Base-by-base conservation (phyloP, 1,140 invertebrate species). In the Myzus persicae region DNA sequence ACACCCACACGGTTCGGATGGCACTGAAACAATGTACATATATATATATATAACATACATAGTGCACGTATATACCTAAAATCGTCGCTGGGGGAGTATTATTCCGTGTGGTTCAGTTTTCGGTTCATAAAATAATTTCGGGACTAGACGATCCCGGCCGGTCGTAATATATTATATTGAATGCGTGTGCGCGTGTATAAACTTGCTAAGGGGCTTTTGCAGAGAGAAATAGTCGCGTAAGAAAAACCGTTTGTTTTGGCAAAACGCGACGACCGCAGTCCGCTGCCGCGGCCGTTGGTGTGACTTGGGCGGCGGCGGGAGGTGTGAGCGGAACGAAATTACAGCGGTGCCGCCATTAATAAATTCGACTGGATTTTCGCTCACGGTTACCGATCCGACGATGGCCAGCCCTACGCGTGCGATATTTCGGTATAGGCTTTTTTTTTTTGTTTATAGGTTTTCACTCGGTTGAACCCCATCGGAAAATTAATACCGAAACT, bases 201-300 rank as follows among this genome's bases (percentile, higher is more conserved):
- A 51, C 82, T 84, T 24, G 87, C 46, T 22, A 88, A 88, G 31
- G 44, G 87, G n/a, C n/a, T 46, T 20, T n/a, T 24, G 46, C 18
- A 36, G 44, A 2, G 22, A 89, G 48, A 26, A 51, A 38, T 24
- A 51, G 36, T 54, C 46, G 36, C 36, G 46, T 89, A 54, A 89
- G 88, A 89, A 89, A 54, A 89, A 51, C 88, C 48, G 87, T 88
- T 88, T 51, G 87, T 89, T 89, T 89, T 51, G n/a, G 87, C 87
- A 89, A 89, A 89, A 89, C 46, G 6, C 44, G 44, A 85, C 84
- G 84, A 87, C n/a, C 42, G 24, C 82, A 40, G 36, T 89, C 87
- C n/a, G 87, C 46, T 11, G 6, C 20, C 46, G 11, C 11, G 18
- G 46, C 87, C 26, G 44, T 89, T 31, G 87, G n/a, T 36, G 85